phyloP scores from a whole-genome alignment of 2,797 vertebrate genomes.

The Hoplostethus atlanticus region DNA sequence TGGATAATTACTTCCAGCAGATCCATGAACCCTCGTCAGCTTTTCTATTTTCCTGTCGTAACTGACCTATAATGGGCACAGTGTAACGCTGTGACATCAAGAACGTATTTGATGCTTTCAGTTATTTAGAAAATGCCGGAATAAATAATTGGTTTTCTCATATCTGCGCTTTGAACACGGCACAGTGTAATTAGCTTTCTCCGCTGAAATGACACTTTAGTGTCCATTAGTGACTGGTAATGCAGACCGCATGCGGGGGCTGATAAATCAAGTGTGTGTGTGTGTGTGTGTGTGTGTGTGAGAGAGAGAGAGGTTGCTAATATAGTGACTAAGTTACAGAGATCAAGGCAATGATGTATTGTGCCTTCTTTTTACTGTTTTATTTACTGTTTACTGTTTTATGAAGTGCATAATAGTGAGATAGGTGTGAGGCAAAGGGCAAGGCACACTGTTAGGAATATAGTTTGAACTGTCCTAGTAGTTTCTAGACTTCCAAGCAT shows the following conservation, averaged over 20 bases:
- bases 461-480: neutral
- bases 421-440: neutral
- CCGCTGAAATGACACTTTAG: constrained; percentile 56
- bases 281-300: constrained; percentile 17
- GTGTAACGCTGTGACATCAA: constrained; percentile 38
- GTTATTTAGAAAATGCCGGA: constrained; percentile 51
- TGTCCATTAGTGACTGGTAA: constrained; percentile 45
- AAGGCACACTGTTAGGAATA: neutral
- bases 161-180: constrained; percentile 61
- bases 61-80: constrained; percentile 55
- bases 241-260: constrained; percentile 22
- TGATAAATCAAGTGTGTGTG: constrained; percentile 32
- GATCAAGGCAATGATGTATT: constrained; percentile 6
- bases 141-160: constrained; percentile 74
- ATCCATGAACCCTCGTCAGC: constrained; percentile 52
- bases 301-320: constrained; percentile 4
- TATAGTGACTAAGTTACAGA: neutral
- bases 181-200: constrained; percentile 66
- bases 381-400: no score
- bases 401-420: neutral
- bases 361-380: neutral
- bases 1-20: constrained; percentile 39
- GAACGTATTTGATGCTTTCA: constrained; percentile 42
- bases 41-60: constrained; percentile 42
- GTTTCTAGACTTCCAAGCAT: neutral